Conservation (phyloP, 2,888 invertebrate species). For the Merodon equestris region DNA sequence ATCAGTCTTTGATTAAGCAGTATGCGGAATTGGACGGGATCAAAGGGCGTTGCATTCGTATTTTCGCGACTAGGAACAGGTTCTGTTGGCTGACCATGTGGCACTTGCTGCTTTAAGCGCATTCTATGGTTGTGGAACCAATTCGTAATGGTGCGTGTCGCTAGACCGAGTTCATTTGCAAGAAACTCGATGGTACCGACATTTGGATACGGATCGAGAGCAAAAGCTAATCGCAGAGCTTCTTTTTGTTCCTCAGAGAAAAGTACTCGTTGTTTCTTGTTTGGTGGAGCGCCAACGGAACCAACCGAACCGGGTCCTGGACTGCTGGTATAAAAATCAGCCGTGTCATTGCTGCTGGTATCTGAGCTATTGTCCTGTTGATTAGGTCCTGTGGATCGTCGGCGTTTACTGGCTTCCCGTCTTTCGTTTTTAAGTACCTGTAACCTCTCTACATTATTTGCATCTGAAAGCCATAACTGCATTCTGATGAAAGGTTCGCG, state of each 20-base stretch:
- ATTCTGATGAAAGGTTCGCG: conserved; percentile 97
- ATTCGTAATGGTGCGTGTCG: conserved; percentile 97
- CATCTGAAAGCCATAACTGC: conserved; percentile 98
- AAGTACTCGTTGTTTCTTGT: conserved; percentile 95
- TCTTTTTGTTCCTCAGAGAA: conserved; percentile 99
- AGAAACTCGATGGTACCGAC: conserved; percentile 97
- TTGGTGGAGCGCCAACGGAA: conserved; percentile 87
- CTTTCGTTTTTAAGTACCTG: conserved; percentile 94
- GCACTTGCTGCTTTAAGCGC: conserved; percentile 95
- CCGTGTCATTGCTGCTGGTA: conserved; percentile 92
- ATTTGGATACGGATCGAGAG: conserved; percentile 97
- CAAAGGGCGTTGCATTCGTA: conserved; percentile 88
- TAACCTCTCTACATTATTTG: conserved; percentile 95
- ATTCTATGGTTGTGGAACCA: conserved; percentile 99
- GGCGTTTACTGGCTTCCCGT: conserved; percentile 93
- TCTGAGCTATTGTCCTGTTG: conserved; percentile 92
- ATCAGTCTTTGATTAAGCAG: conserved; percentile 92
- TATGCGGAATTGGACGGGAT: conserved; percentile 94
- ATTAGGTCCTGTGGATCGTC: conserved; percentile 89
- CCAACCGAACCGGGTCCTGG: conserved; percentile 84
- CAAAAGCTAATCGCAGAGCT: conserved; percentile 94
- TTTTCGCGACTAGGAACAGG: conserved; percentile 86
- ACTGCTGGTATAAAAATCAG: conserved; percentile 92
- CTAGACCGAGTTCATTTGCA: conserved; percentile 93
- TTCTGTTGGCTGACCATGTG: conserved; percentile 86